Percentiles rank a stretch among this genome's conserved stretches.
Conservation (phyloP, 1,140 invertebrate species). For the Drosophila ambigua region DNA sequence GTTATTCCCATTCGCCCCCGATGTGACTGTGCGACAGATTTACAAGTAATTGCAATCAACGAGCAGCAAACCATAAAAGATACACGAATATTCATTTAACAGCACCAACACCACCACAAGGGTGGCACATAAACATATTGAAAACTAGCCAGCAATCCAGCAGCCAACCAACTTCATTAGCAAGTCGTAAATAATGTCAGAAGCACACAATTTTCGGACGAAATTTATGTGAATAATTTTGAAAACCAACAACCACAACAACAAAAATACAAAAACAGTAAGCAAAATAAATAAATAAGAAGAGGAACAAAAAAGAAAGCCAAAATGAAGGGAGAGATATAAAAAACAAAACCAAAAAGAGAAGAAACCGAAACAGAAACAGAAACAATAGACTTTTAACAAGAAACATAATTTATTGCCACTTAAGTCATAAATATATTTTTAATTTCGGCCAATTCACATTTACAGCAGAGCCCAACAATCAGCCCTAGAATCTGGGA, state of each 20-base stretch:
- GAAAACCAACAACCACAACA: conserved; percentile 10
- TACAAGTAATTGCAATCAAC: conserved; percentile 61
- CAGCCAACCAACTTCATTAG: conserved; percentile 52
- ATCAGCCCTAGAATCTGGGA: conserved; percentile 31
- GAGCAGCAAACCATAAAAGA: conserved; percentile 26
- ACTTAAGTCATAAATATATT: conserved; percentile 83
- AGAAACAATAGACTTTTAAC: conserved; percentile 80
- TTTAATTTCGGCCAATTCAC: conserved; percentile 80
- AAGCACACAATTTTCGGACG: conserved; percentile 15
- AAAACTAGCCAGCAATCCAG: conserved; percentile 1
- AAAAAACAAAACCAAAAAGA: conserved; percentile 32
- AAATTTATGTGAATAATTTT: conserved; percentile 65
- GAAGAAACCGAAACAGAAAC: conserved; percentile 45
- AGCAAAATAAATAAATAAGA: conserved; percentile 53
- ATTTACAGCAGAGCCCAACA: conserved; percentile 64
- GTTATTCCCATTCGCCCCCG: conserved; percentile 6
- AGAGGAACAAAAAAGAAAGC: conserved; percentile 10
- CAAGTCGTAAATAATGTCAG: conserved; percentile 57
- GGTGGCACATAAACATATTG: not conserved
- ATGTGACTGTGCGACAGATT: conserved; percentile 39
- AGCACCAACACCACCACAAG: no score
- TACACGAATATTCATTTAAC: conserved; percentile 2
- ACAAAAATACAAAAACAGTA: conserved; percentile 5
- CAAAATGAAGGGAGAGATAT: conserved; percentile 38
- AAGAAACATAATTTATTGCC: conserved; percentile 82